Base-by-base conservation (phyloP, 2,113 vertebrate species). In the Scortum barcoo region DNA sequence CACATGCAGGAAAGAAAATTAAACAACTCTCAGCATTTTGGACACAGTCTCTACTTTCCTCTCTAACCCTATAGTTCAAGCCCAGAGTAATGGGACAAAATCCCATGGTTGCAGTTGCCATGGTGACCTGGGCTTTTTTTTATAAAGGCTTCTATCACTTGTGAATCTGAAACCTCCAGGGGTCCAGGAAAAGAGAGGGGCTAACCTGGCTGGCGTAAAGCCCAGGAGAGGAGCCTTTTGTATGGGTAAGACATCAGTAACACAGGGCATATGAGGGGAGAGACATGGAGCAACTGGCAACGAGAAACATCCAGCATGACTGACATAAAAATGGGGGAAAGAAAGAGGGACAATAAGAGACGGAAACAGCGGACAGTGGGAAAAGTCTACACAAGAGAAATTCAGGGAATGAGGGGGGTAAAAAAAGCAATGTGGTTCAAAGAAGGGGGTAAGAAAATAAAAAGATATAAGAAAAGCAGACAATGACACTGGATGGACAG, bases 121-220 rank as follows among this genome's bases (percentile, higher is more conserved):
- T 77, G 63, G 84, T 75, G 81, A 83, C 58, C 26, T 1, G 2
- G 17, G 65, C 57, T 19, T 38, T 75, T 60, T 69, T 70, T 69
- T 11, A 20, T 51, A 70, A n/a, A 51, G 69, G 80, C 72, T 78
- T 88, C 58, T 81, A 80, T 85, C 79, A 89, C 57, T 87, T 89
- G 76, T 85, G 80, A 93, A 90, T 92, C 84, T 61, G 22, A 92
- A 86, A 81, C 60, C 89, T 78, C 80, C 83, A 81, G 87, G 83
- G 86, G 85, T 89, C 80, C 72, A 50, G 72, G 80, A 50, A 71
- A 74, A 86, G 30, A 88, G 78, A 84, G 72, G 75, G 76, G 72
- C 76, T 87, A 92, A 93, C 92, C 91, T 90, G 93, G 74, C 82
- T 90, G 92, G 90, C 88, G n/a, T 86, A 50, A 70, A 88, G 90